Evolutionary conservation across 1,140 invertebrate genomes (phyloP).

Genomic region (Cephus cinctus): DNA sequence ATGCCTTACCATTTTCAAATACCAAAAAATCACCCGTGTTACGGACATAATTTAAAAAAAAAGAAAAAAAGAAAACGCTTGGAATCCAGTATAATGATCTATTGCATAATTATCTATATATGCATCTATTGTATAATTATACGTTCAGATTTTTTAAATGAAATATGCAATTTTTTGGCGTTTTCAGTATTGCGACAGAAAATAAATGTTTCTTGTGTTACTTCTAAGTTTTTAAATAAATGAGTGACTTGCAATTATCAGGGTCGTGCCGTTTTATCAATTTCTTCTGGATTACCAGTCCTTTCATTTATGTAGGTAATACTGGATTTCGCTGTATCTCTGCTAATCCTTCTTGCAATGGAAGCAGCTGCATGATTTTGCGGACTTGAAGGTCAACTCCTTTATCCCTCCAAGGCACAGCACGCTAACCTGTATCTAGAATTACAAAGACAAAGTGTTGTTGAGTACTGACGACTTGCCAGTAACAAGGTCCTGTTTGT

Average conservation of each 20-base stretch:
- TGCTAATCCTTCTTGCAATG: slow-evolving; percentile 84
- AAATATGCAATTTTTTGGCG: no score
- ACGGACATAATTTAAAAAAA: no score
- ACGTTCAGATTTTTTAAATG: no score
- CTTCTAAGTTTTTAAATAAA: neutral
- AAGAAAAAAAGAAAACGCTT: no score
- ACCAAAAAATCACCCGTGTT: no score
- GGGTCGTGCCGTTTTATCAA: neutral
- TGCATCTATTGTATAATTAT: no score
- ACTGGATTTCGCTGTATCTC: no score
- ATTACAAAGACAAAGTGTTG: neutral
- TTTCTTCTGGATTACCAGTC: neutral
- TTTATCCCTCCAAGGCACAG: slow-evolving; percentile 74
- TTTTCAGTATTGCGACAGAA: no score
- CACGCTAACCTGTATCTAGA: slow-evolving; percentile 59
- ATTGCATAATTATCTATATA: no score
- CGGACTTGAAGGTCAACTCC: slow-evolving; percentile 80
- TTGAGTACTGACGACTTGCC: neutral
- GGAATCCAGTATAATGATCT: no score
- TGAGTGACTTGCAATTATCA: neutral
- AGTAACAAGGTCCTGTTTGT: neutral
- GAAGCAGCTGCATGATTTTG: slow-evolving; percentile 78
- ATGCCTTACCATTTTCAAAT: no score
- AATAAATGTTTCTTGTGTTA: neutral
- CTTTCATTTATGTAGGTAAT: slow-evolving; percentile 18